Base-by-base conservation (phyloP, 2,113 vertebrate species). In the Gambusia holbrooki region DNA sequence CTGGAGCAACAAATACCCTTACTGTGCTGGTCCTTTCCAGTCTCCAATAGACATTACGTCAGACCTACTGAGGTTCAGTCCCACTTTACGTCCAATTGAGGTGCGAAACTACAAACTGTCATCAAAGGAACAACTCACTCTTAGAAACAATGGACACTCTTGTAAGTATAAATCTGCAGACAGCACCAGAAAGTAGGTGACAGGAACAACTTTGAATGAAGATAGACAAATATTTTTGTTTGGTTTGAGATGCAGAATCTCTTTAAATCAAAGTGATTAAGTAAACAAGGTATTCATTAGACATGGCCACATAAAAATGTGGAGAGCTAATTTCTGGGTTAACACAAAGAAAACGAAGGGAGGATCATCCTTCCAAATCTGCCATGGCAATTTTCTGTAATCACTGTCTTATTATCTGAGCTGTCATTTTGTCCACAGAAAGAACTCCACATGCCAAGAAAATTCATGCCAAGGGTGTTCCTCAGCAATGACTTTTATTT, bases 111-210 rank as follows among this genome's bases (percentile, higher is more conserved):
- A 98, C 84, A 94, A 97, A 0, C 88, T 95, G 71, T 89, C 95
- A 4, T 84, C 90, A 35, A 78, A 78, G 0, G 93, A 96, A 58
- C 90, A 92, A 37, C 95, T 99, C n/a, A 94, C 92, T n/a, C 82
- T 99, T 74, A 95, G 91, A 79, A 99, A 99, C 80, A 96, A 96
- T 19, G 98, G 97, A 28, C 97, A 99, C 76, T 96, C 97, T 80
- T 94, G 98, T 99, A 92, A 95, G 95, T 74, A 45, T 29, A 78
- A 70, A 69, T 77, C 19, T 58, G 60, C 29, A n/a, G 0, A 28
- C 25, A 54, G 4, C 9, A n/a, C n/a, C 5, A 75, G 9, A 67
- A 65, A 79, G 54, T 62, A 68, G 51, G 48, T 71, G 1, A 29
- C 28, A 29, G 40, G 40, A 14, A 42, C 40, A 42, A 63, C 17